Evolutionary conservation across 2,888 invertebrate genomes (phyloP).

Genomic region (Zaprionus bogoriensis): DNA sequence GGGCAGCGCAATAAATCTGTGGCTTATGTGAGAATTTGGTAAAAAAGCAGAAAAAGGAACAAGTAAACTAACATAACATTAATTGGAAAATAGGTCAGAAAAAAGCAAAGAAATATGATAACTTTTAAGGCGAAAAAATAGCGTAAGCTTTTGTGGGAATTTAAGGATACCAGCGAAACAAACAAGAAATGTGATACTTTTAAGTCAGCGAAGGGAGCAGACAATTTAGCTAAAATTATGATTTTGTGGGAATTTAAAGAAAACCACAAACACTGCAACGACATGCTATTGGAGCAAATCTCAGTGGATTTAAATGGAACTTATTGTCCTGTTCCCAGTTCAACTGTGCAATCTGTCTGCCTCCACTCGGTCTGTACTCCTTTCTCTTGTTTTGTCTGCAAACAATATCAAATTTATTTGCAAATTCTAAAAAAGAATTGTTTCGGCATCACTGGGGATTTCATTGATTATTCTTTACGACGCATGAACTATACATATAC

Average conservation of each 20-base stretch:
- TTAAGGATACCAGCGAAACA: no score
- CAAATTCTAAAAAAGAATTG: not conserved
- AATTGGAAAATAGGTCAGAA: constrained; percentile 6
- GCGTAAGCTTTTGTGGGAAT: no score
- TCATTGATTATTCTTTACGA: constrained; percentile 22
- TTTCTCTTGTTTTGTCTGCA: not conserved
- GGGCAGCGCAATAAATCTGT: constrained; percentile 41
- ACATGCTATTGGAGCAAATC: no score
- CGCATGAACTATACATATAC: constrained; percentile 16
- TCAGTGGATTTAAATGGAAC: no score
- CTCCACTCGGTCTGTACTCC: not conserved
- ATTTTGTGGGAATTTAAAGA: no score
- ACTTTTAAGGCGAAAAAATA: no score
- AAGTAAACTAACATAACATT: not conserved
- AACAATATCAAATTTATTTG: not conserved
- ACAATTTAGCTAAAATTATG: no score
- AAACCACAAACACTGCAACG: no score
- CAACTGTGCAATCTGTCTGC: not conserved
- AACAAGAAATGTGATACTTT: no score
- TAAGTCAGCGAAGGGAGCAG: no score
- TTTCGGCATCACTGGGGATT: constrained; percentile 5
- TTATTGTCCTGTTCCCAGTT: not conserved
- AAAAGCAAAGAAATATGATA: not conserved
- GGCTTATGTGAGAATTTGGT: constrained; percentile 24
- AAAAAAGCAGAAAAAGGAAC: constrained; percentile 20